Evolutionary conservation across 2,888 invertebrate genomes (phyloP), one percentile per base, ranked within the genome.

Genomic region (Endomychus coccineus): DNA sequence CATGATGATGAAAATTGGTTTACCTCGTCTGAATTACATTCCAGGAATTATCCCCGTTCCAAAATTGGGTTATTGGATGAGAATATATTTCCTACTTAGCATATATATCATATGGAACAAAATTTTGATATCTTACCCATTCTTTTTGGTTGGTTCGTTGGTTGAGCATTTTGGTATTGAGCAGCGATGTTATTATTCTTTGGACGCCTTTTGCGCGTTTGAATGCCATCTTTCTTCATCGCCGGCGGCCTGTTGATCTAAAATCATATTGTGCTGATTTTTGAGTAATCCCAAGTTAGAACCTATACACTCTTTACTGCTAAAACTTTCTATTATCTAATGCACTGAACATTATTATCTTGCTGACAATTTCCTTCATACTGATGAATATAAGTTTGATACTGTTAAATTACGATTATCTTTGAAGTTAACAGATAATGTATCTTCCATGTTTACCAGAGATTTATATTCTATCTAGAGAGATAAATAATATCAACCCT

Each of bases 171-270:
- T n/a, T n/a, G n/a, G n/a, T n/a, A n/a, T n/a, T n/a, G n/a, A n/a
- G n/a, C n/a, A n/a, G n/a, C n/a, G n/a, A n/a, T n/a, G n/a, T n/a
- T n/a, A 3, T 51, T 47, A 28, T 49, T 58, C 67, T 87, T 87
- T 27, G 87, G 87, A 61, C 97, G 95, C 43, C 96, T 77, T 67
- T 97, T 97, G 46, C 96, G 75, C 34, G 94, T 95, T 70, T 97
- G 96, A 59, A 97, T 97, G 28, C 94, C 94, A 50, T 97, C 97
- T 69, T 97, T 97, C 69, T 95, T 96, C 96, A 97, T 97, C 53
- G 92, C 90, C 52, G 90, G 72, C 34, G 97, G 97, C 48, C 97
- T 82, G 66, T 87, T 85, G 42, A 92, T 86, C 91, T 92, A 74
- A 46, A 40, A 33, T n/a, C n/a, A 25, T 25, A 9, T 9, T 9